Evolutionary conservation across 2,888 invertebrate genomes (phyloP).

Genomic region (Volucella inanis): DNA sequence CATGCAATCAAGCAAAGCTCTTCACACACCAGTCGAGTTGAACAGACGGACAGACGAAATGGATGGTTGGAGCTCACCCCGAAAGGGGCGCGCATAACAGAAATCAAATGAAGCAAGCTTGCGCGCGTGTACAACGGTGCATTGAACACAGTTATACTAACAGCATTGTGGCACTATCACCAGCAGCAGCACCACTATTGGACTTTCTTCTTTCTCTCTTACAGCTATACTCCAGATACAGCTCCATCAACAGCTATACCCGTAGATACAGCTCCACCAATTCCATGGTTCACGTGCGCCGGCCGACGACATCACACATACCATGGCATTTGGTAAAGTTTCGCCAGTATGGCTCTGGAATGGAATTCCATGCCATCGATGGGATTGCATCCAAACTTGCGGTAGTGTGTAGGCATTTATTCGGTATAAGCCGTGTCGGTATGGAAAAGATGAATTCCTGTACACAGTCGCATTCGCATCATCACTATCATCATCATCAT

Average conservation of each 20-base stretch:
- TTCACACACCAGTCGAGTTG: conserved; percentile 12
- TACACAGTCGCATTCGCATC: conserved; percentile 51
- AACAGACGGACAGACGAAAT: too few relatives aligned
- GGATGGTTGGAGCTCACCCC: conserved; percentile 42
- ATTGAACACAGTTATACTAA: conserved; percentile 74
- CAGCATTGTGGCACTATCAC: conserved; percentile 28
- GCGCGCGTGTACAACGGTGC: conserved; percentile 75
- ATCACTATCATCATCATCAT: conserved; percentile 62
- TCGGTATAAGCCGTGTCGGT: conserved; percentile 13
- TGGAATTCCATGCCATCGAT: conserved; percentile 58
- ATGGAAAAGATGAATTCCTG: conserved; percentile 50
- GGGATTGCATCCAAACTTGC: conserved; percentile 7
- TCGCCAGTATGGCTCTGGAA: conserved; percentile 14
- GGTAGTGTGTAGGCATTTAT: conserved; percentile 12
- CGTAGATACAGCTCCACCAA: neutral
- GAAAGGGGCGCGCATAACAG: conserved; percentile 74
- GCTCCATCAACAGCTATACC: conserved; percentile 15
- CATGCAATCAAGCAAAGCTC: conserved; percentile 74
- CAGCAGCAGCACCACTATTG: conserved; percentile 20
- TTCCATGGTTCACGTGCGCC: conserved; percentile 74
- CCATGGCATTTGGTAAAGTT: conserved; percentile 9
- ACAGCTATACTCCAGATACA: conserved; percentile 21
- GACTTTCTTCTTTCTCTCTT: conserved; percentile 74
- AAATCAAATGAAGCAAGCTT: conserved; percentile 75
- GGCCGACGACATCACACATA: conserved; percentile 70